These are phyloP conservation scores for Leptopilina syphax DNA, from an alignment of 2,888 invertebrate species.

Conservation along the genomic window DNA sequence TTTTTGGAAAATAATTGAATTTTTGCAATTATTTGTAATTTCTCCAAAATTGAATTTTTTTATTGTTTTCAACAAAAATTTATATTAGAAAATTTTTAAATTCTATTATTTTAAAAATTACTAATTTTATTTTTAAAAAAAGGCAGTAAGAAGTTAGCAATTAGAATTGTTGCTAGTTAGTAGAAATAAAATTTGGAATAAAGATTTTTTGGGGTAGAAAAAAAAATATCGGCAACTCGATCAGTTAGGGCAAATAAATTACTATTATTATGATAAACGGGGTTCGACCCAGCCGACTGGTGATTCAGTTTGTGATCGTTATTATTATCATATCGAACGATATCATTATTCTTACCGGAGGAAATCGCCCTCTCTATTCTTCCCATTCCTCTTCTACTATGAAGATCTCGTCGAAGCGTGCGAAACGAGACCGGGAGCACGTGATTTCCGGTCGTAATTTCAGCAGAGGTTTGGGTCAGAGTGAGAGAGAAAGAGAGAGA, in stretches of 20 bases:
- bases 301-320: conserved; percentile 36
- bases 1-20: too few species aligned
- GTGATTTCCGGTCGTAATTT: conserved; percentile 63
- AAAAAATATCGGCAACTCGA: neutral
- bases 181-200: too few species aligned
- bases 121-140: too few species aligned
- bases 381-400: conserved; percentile 44
- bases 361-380: conserved; percentile 58
- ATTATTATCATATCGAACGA: conserved; percentile 45
- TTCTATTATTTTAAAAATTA: too few species aligned
- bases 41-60: too few species aligned
- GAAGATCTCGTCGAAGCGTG: conserved; percentile 51
- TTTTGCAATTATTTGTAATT: too few species aligned
- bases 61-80: too few species aligned
- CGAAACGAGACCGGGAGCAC: conserved; percentile 53
- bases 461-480: conserved; percentile 54
- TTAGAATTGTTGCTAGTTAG: too few species aligned
- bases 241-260: neutral
- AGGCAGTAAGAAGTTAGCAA: too few species aligned
- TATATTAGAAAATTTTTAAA: too few species aligned
- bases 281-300: conserved; percentile 4
- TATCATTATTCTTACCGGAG: conserved; percentile 47
- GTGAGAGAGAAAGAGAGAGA: neutral
- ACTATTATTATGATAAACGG: conserved; percentile 40
- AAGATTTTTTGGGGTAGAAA: too few species aligned